Conservation (phyloP, 2,888 invertebrate species). For the Gibbula magus region DNA sequence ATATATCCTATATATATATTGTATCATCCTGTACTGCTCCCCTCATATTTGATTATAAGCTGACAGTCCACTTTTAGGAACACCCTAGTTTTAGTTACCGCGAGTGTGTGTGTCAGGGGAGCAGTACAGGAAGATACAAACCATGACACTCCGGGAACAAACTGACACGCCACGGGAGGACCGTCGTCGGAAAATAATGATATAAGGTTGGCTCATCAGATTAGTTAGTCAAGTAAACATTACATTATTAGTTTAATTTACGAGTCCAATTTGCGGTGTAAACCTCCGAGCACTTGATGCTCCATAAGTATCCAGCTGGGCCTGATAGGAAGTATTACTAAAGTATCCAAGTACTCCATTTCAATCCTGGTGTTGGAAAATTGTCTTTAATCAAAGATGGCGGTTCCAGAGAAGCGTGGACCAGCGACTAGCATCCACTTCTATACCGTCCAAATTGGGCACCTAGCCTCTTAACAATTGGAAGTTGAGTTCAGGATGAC, state of each 20-base stretch:
- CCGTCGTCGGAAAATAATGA: too few species aligned
- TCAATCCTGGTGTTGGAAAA: background rate
- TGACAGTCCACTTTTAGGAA: too few species aligned
- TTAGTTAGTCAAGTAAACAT: background rate
- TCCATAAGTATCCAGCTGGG: background rate
- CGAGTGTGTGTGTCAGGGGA: too few species aligned
- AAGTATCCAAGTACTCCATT: background rate
- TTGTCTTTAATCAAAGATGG: conserved; percentile 8
- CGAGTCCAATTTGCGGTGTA: background rate
- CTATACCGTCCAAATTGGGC: background rate
- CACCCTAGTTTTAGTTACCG: too few species aligned
- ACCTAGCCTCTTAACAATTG: background rate
- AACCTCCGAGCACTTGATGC: background rate
- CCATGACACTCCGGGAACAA: too few species aligned
- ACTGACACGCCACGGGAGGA: too few species aligned
- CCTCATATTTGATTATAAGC: too few species aligned
- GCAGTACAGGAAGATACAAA: too few species aligned
- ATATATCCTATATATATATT: too few species aligned
- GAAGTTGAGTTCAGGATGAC: background rate
- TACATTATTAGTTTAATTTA: background rate
- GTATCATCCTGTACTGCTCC: too few species aligned
- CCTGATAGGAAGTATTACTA: background rate
- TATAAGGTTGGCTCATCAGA: too few species aligned
- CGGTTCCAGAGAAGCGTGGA: background rate
- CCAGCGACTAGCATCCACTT: background rate